Evolutionary conservation across 2,888 invertebrate species (phyloP), one percentile per base, ranked within the genome.

Genomic region (Ceramica pisi): DNA sequence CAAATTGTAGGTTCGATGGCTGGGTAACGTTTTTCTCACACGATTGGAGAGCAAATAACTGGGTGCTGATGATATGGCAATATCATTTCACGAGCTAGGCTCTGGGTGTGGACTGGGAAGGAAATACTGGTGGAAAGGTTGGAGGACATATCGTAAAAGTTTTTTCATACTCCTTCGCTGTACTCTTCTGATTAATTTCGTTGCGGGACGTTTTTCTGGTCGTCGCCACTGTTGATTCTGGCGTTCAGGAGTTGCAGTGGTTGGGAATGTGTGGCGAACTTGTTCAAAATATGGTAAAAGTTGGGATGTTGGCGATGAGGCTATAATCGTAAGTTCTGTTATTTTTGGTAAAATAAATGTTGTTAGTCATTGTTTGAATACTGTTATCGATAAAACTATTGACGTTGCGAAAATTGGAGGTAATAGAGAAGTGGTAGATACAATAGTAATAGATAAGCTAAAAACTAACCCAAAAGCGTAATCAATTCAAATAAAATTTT

Each of bases 41-140:
- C 95, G 93, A 94, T 92, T 90, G 90, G 94, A 93, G 92, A 93
- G 92, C 92, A 95, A 95, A 95, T 95, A 94, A 94, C 93, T 92
- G 90, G 95, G 92, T 94, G 94, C 92, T 91, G 93, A 93, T 94
- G 93, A 93, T 95, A 94, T 92, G 92, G 92, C 92, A 89, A 93
- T 94, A 94, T 92, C 90, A 93, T 88, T 93, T 87, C 91, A 91
- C 90, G 90, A 88, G 89, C 90, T 90, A 87, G 89, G 90, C 89
- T 92, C 79, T 90, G 89, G 92, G 90, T 92, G 92, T 89, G 88
- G 90, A 92, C 86, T 90, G 85, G 84, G 63, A 35, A 21, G 31
- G 71, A 14, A 81, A 88, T 71, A 91, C 89, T 71, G 91, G 0
- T 46, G 0, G 4, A 3, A 9, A 80, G 77, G 9, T 73, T 67